phyloP scores from a whole-genome alignment of 2,113 vertebrate species.

The Psittacula cyanocephala region DNA sequence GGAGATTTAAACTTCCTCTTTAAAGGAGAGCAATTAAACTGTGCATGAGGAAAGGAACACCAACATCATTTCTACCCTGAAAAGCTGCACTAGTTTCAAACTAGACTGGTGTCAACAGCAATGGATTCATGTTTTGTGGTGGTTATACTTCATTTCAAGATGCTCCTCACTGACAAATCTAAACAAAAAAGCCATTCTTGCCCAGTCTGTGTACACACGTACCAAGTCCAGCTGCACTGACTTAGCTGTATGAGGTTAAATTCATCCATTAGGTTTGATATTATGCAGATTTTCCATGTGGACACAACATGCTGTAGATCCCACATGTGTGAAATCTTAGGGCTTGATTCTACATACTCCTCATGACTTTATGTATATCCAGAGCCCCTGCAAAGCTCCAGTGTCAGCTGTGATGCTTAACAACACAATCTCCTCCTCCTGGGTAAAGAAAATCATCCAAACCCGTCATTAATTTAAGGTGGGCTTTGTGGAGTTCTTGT shows the following conservation, averaged over 20 bases:
- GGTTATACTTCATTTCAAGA: background rate
- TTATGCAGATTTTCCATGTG: background rate
- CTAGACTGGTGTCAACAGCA: background rate
- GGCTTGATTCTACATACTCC: background rate
- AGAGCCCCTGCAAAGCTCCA: background rate
- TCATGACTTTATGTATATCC: background rate
- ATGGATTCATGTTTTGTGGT: background rate
- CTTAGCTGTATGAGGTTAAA: background rate
- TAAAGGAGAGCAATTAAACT: conserved; percentile 27
- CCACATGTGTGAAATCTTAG: background rate
- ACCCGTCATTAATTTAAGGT: background rate
- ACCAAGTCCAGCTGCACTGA: conserved; percentile 11
- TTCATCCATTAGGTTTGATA: background rate
- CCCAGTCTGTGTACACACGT: background rate
- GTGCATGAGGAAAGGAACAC: background rate
- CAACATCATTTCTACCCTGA: background rate
- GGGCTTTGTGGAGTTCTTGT: background rate
- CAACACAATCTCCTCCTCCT: background rate
- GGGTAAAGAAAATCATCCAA: background rate
- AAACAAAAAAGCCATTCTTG: conserved; percentile 19
- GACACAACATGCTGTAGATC: background rate
- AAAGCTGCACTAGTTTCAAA: conserved; percentile 7
- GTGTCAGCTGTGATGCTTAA: background rate
- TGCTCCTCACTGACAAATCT: background rate
- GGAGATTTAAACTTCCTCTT: conserved; percentile 58